phyloP scores from a whole-genome alignment of 1,140 invertebrate genomes.

The Heterodera carotae region DNA sequence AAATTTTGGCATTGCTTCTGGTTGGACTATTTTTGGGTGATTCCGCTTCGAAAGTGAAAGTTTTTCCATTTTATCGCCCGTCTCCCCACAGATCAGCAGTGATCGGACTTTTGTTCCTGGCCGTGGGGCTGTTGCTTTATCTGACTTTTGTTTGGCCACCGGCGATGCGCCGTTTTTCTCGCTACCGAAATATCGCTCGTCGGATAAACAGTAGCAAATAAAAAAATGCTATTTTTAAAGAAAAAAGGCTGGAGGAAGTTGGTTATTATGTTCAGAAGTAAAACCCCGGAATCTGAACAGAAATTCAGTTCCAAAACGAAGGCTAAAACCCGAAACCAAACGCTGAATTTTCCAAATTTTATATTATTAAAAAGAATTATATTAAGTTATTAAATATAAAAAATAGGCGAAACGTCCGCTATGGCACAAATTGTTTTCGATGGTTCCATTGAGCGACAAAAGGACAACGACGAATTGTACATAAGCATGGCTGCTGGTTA shows the following conservation, averaged over 20 bases:
- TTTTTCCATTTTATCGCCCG: too few relatives aligned
- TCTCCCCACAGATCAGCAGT: not conserved
- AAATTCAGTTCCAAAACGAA: too few relatives aligned
- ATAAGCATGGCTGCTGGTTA: not conserved
- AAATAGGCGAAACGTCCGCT: not conserved
- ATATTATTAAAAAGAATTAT: too few relatives aligned
- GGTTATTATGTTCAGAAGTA: too few relatives aligned
- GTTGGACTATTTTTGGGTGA: too few relatives aligned
- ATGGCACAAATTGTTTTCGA: conserved; percentile 16
- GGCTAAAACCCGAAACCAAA: too few relatives aligned
- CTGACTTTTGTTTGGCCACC: conserved; percentile 34
- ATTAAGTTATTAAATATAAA: too few relatives aligned
- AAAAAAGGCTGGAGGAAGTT: too few relatives aligned
- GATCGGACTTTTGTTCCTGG: conserved; percentile 31
- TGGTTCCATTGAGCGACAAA: conserved; percentile 14
- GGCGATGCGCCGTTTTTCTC: conserved; percentile 13
- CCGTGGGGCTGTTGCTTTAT: conserved; percentile 29
- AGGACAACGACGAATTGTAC: not conserved
- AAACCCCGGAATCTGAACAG: too few relatives aligned
- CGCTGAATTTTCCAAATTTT: too few relatives aligned
- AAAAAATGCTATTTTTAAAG: not conserved
- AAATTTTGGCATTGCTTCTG: not conserved
- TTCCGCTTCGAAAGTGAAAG: too few relatives aligned
- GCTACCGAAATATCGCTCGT: conserved; percentile 18
- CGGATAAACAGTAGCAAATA: conserved; percentile 27